phyloP scores from a whole-genome alignment of 1,140 invertebrate genomes.

The Eumaeus atala region DNA sequence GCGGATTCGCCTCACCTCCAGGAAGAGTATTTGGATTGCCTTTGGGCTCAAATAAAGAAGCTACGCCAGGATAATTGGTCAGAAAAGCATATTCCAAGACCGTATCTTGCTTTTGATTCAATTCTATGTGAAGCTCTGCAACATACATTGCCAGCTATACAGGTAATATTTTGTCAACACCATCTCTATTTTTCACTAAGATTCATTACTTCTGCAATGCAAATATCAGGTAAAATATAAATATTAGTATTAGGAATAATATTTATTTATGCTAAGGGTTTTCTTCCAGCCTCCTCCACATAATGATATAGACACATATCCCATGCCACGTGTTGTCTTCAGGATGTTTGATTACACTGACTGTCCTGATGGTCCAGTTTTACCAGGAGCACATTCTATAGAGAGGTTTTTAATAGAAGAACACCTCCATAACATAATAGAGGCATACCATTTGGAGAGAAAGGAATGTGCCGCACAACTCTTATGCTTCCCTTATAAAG shows the following conservation, averaged over 20 bases:
- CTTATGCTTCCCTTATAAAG: constrained; percentile 93
- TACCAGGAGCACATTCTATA: constrained; percentile 97
- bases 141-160: constrained; percentile 92
- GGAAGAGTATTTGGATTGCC: constrained; percentile 98
- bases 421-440: constrained; percentile 94
- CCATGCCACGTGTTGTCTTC: constrained; percentile 92
- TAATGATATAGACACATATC: constrained; percentile 90
- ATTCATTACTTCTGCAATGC: too few species aligned
- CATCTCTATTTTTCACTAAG: too few species aligned
- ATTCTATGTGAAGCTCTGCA: constrained; percentile 96
- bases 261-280: background rate
- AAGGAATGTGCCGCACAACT: constrained; percentile 96
- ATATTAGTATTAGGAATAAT: background rate
- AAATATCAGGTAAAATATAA: too few species aligned
- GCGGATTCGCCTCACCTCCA: constrained; percentile 94
- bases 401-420: constrained; percentile 99
- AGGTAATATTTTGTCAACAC: constrained; percentile 42
- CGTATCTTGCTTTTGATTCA: constrained; percentile 96
- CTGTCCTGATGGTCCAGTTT: constrained; percentile 92
- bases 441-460: constrained; percentile 90
- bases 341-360: constrained; percentile 99
- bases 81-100: constrained; percentile 96
- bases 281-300: constrained; percentile 79
- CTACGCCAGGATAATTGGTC: constrained; percentile 96
- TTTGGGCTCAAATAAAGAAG: constrained; percentile 95